Evolutionary conservation across 2,797 vertebrate species (phyloP), one percentile per base, ranked within the genome.

Genomic region (Pseudochirops corinnae): DNA sequence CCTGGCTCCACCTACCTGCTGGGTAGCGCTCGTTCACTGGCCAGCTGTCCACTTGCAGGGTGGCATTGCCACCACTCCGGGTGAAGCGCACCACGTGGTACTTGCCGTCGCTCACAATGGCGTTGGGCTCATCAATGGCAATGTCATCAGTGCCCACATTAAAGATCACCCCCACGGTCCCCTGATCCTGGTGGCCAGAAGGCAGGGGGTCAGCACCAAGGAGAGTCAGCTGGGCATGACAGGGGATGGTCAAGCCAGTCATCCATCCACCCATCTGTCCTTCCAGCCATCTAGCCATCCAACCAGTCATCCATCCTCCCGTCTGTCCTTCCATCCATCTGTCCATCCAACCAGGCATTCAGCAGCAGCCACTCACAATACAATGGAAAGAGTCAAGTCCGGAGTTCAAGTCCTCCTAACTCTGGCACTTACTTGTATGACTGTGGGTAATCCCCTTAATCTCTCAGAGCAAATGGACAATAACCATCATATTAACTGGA

Each of bases 61-160:
- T 99, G 98, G 99, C 99, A 90, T 99, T 99, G 98, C 99, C 99
- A 50, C 99, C 99, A 6, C 99, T 99, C 98, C 99, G 99, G 33
- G 99, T 99, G 98, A 99, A 99, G 98, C 99, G 99, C 55, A 99
- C 99, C 98, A 99, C 99, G 91, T 99, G 99, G 99, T 99, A 99
- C 98, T 99, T 99, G 98, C 99, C 99, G 91, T 99, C 99, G 94
- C 99, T 99, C 96, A 99, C 99, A 10, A 99, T 98, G 98, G 99
- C 99, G 16, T 99, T 99, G 91, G 99, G 99, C 98, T 99, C 99
- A 16, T 99, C 99, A 10, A 99, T 99, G 96, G 99, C 99, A 98
- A 99, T 99, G 99, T 99, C 99, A 94, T 99, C 99, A 0, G 99
- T 99, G 95, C 99, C 99, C 97, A 99, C 99, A 21, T 99, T 99